Base-by-base conservation (phyloP, 2,888 invertebrate genomes). In the Clanis bilineata region DNA sequence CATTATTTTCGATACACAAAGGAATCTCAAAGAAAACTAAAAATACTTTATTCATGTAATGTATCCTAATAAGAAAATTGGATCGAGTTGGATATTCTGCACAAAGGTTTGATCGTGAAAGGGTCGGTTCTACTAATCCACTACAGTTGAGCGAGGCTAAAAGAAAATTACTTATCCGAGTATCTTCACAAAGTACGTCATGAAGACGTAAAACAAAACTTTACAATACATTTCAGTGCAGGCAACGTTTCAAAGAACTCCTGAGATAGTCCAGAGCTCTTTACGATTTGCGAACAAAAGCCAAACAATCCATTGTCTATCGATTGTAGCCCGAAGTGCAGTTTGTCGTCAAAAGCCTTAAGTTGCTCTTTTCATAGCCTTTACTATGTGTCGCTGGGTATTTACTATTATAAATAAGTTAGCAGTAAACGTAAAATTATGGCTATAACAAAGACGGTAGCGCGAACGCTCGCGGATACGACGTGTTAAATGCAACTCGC, bases 261-360 rank as follows among this genome's bases (percentile, higher is more conserved):
- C 71, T 78, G 78, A 83, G 80, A 79, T 77, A 77, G 75, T 76
- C 69, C 64, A 65, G 67, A 81, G 80, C 76, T 78, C 80, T 88
- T 82, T 85, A 83, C 84, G 83, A 85, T 86, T 84, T 84, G 77
- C 74, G 81, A 86, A 88, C 86, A 88, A 88, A 88, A 84, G 83
- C 77, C 80, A 86, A 88, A 86, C 87, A 87, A 83, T 86, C 84
- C 81, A 85, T 88, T 88, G 88, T 88, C 83, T 86, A 88, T 87
- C 81, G 88, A 85, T 83, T 86, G 82, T 83, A 80, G 83, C 83
- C 82, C 63, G 68, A 76, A 86, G 86, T 83, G 88, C 81, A 86
- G 84, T 88, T 86, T 85, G 85, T 86, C 80, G 83, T 89, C 89
- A 88, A 88, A 89, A 83, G 76, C 80, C 75, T 76, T 79, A 82